Evolutionary conservation across 2,797 vertebrate genomes (phyloP).

Genomic region (Tinamus major): DNA sequence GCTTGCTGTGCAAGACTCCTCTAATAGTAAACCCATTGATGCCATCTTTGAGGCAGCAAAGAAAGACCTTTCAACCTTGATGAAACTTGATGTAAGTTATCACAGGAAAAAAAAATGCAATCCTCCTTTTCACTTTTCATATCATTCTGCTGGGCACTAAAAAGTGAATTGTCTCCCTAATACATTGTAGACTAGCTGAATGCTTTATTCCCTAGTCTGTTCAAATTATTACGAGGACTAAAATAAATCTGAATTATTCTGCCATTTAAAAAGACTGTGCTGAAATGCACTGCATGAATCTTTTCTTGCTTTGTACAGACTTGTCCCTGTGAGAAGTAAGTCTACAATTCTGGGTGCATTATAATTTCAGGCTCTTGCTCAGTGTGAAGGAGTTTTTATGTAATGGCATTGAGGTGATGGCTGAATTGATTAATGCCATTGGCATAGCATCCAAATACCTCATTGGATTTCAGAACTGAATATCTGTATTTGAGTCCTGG

Average conservation of each 20-base stretch:
- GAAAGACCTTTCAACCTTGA: slow-evolving; percentile 89
- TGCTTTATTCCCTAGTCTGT: neutral
- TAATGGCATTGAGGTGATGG: neutral
- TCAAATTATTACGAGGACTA: neutral
- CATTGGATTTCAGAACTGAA: neutral
- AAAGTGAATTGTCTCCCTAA: slow-evolving; percentile 1
- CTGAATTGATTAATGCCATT: neutral
- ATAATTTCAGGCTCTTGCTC: neutral
- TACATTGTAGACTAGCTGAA: neutral
- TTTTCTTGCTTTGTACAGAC: neutral
- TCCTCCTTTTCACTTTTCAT: neutral
- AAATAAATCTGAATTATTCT: slow-evolving; percentile 25
- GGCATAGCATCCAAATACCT: neutral
- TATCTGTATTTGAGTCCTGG: neutral
- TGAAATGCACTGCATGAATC: neutral
- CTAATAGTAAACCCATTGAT: slow-evolving; percentile 74
- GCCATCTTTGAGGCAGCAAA: slow-evolving; percentile 90
- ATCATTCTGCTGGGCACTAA: neutral
- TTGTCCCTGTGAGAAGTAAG: neutral
- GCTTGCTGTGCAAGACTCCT: slow-evolving; percentile 77
- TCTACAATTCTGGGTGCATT: neutral
- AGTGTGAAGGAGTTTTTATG: neutral
- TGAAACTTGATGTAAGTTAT: slow-evolving; percentile 88
- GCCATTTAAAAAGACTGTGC: neutral
- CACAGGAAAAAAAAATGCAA: neutral